Percentiles rank a stretch among this genome's conserved stretches.
Evolutionary conservation across 2,888 invertebrate genomes (phyloP).

Genomic region (Chloroclystis v-ata): DNA sequence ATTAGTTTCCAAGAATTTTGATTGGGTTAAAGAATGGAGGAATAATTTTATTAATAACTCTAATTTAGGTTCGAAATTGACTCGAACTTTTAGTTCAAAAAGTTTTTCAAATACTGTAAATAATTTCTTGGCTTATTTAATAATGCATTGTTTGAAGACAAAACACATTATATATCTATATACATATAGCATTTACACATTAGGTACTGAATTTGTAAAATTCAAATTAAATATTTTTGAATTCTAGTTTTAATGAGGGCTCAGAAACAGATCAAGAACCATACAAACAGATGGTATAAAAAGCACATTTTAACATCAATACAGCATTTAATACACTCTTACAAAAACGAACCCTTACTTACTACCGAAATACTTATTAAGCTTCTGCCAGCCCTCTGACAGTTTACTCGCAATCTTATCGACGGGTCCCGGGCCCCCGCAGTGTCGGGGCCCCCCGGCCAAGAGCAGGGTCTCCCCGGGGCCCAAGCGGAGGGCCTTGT

Average conservation of each 20-base stretch:
- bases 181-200: neutral
- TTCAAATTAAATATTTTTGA: too few relatives aligned
- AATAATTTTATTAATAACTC: neutral
- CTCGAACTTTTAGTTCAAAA: too few relatives aligned
- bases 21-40: slow-evolving; percentile 4
- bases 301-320: too few relatives aligned
- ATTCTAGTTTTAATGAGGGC: too few relatives aligned
- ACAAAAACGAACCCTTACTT: slow-evolving; percentile 10
- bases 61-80: too few relatives aligned
- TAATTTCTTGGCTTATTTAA: too few relatives aligned
- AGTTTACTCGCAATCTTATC: slow-evolving; percentile 67
- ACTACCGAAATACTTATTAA: slow-evolving; percentile 67
- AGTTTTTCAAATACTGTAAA: too few relatives aligned
- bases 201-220: neutral
- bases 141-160: too few relatives aligned
- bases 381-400: slow-evolving; percentile 70
- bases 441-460: slow-evolving; percentile 61
- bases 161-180: neutral
- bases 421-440: slow-evolving; percentile 68
- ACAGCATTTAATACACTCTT: too few relatives aligned
- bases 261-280: too few relatives aligned
- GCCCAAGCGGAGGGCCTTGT: slow-evolving; percentile 48
- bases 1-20: slow-evolving; percentile 22
- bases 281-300: too few relatives aligned
- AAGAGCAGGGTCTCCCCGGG: slow-evolving; percentile 60